These are phyloP conservation scores for Rhynchonema sp. DNA, from an alignment of 2,888 invertebrate genomes.

Conservation along the genomic window DNA sequence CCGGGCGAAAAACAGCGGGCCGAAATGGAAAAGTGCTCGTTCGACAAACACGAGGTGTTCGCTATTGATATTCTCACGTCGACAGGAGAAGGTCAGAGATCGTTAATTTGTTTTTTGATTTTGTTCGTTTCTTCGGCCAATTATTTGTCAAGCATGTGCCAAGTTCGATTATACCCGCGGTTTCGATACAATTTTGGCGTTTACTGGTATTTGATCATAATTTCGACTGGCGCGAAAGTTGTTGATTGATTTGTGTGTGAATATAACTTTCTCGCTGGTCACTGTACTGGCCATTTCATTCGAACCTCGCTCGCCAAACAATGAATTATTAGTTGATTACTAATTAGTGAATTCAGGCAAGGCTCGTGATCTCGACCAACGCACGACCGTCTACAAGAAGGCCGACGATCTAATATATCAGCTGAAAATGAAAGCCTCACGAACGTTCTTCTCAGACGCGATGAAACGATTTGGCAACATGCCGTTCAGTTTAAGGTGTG, in stretches of 20 bases:
- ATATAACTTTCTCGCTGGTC: too few species aligned
- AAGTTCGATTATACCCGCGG: too few species aligned
- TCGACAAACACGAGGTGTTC: slow-evolving; percentile 91
- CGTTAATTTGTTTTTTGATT: neutral
- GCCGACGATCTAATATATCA: slow-evolving; percentile 79
- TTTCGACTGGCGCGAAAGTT: too few species aligned
- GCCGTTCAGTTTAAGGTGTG: slow-evolving; percentile 70
- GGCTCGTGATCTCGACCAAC: slow-evolving; percentile 75
- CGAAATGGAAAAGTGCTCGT: slow-evolving; percentile 84
- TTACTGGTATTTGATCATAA: too few species aligned
- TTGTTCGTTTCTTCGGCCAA: neutral
- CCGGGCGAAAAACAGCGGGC: slow-evolving; percentile 64
- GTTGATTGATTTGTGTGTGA: too few species aligned
- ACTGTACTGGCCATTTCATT: too few species aligned
- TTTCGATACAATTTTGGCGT: too few species aligned
- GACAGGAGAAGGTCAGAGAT: slow-evolving; percentile 67
- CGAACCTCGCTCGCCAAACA: too few species aligned
- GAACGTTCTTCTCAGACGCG: slow-evolving; percentile 41
- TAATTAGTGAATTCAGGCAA: slow-evolving; percentile 33
- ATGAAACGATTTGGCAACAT: slow-evolving; percentile 45
- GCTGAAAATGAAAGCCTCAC: slow-evolving; percentile 84
- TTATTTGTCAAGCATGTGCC: neutral
- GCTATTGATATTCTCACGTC: slow-evolving; percentile 94
- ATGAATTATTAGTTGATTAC: too few species aligned
- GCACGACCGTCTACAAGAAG: slow-evolving; percentile 93